phyloP scores from a whole-genome alignment of 2,888 invertebrate genomes.

The Stenoptilia bipunctidactyla region DNA sequence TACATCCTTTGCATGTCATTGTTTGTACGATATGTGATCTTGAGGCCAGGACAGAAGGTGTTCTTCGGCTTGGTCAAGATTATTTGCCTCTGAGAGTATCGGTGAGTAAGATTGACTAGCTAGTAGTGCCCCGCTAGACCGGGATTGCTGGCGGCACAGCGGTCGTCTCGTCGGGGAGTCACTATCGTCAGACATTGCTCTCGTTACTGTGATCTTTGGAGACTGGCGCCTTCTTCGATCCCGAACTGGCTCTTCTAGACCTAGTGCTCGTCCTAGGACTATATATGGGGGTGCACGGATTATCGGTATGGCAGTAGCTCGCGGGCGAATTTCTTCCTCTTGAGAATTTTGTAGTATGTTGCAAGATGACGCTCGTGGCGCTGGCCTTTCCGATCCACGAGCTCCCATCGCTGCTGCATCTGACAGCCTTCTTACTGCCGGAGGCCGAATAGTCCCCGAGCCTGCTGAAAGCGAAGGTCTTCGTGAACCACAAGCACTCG shows the following conservation, averaged over 20 bases:
- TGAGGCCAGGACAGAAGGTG: constrained; percentile 70
- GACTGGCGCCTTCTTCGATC: constrained; percentile 65
- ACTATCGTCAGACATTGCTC: constrained; percentile 81
- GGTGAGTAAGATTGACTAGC: constrained; percentile 61
- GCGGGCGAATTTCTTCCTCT: constrained; percentile 37
- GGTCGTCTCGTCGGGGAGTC: constrained; percentile 68
- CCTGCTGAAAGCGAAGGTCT: constrained; percentile 78
- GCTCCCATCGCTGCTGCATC: constrained; percentile 59
- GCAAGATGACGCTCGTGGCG: constrained; percentile 76
- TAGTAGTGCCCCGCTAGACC: constrained; percentile 61
- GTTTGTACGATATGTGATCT: constrained; percentile 12
- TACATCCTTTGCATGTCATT: no score
- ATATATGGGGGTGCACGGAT: constrained; percentile 71
- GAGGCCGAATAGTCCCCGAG: constrained; percentile 52
- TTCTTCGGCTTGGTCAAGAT: constrained; percentile 50
- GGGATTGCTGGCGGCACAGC: constrained; percentile 58
- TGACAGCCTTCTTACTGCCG: constrained; percentile 49
- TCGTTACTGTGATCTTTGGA: constrained; percentile 79
- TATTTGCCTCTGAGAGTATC: constrained; percentile 37
- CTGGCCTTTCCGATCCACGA: constrained; percentile 50
- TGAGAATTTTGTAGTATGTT: constrained; percentile 76
- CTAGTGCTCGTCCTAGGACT: constrained; percentile 72
- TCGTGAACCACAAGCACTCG: constrained; percentile 81
- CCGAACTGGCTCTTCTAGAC: constrained; percentile 52
- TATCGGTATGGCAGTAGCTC: constrained; percentile 56